Evolutionary conservation across 2,113 vertebrate species (phyloP), one percentile per base, ranked within the genome.

Genomic region (Cavia porcellus): DNA sequence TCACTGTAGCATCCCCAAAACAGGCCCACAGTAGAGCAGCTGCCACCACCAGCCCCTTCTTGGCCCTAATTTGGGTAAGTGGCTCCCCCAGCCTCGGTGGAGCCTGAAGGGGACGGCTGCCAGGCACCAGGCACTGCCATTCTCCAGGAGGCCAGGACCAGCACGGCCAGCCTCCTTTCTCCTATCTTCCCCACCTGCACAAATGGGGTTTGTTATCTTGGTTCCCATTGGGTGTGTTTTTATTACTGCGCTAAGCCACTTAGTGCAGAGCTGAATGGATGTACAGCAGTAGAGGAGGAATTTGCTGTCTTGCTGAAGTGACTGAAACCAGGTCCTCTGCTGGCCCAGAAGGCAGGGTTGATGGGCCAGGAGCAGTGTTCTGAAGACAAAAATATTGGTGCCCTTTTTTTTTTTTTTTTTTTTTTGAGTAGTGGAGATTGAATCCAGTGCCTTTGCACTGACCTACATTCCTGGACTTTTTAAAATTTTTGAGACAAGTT

Each of bases 311-410:
- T n/a, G 84, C 14, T 4, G 20, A 25, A n/a, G n/a, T 66, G 64
- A 62, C 1, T 14, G 25, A 5, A n/a, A 25, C 42, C 42, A 3
- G 79, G 75, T 13, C 2, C 8, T 3, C 0, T 50, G n/a, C 28
- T 35, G 64, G 30, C 66, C 22, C 42, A 50, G 24, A 28, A 35
- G n/a, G 47, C 35, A 35, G 75, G 25, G 81, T 8, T 84, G 75
- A n/a, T 4, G 1, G 52, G 22, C 38, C 17, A 20, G 66, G 64
- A 68, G 35, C 30, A 24, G 14, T 8, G 28, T 30, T 74, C 17
- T 47, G 38, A 96, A 50, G 50, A 70, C 84, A 74, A 66, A 30
- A 66, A 68, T 24, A 25, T 62, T 12, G 42, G 24, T 30, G 95
- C 66, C 47, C 32, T n/a, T 14, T 70, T 35, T 30, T 25, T 64